phyloP scores from a whole-genome alignment of 2,797 vertebrate species.

The Taeniopygia guttata region DNA sequence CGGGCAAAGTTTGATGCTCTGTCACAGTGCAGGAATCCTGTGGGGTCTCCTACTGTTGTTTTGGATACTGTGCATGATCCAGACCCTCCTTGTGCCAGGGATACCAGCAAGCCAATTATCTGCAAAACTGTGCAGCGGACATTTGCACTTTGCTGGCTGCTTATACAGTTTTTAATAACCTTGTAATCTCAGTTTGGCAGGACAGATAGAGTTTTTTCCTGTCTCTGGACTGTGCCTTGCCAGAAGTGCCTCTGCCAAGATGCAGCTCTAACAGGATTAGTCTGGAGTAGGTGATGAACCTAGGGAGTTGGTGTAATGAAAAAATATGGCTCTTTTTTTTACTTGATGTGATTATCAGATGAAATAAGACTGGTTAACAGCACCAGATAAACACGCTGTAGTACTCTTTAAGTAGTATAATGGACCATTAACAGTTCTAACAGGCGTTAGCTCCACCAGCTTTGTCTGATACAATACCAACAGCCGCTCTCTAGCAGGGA shows the following conservation, averaged over 20 bases:
- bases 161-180: constrained; percentile 15
- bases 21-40: background rate
- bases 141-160: constrained; percentile 13
- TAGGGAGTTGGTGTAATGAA: background rate
- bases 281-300: background rate
- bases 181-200: constrained; percentile 42
- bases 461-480: background rate
- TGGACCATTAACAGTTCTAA: background rate
- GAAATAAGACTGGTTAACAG: background rate
- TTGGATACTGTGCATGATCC: background rate
- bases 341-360: background rate
- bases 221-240: background rate
- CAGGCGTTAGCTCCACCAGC: background rate
- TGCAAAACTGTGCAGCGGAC: background rate
- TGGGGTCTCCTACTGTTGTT: background rate
- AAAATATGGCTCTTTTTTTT: background rate
- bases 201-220: background rate
- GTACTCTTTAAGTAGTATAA: background rate
- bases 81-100: background rate
- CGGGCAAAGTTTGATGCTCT: background rate
- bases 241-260: constrained; percentile 30
- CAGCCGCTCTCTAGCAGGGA: background rate
- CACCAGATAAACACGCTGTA: background rate
- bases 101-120: background rate
- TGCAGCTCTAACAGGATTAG: constrained; percentile 32